Evolutionary conservation across 2,888 invertebrate genomes (phyloP), one percentile per base, ranked within the genome.

Genomic region (Mythimna ferrago): DNA sequence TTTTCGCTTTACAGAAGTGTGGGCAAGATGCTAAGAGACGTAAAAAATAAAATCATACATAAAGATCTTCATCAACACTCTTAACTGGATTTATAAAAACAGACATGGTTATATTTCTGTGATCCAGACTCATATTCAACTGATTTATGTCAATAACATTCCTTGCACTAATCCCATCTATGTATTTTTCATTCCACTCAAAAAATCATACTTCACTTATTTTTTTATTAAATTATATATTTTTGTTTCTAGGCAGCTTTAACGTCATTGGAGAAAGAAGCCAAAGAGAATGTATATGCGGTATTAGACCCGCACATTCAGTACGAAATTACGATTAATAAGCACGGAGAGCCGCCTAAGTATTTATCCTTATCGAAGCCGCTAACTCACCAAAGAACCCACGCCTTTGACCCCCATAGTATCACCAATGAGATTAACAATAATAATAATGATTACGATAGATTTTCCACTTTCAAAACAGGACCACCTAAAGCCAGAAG

Each of bases 221-320:
- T 53, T 61, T 1, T 61, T 44, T 54, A 63, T 35, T 61, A 11
- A 81, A 62, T 41, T 2, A 57, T 35, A 1, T 41, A 16, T 68
- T 76, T 82, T 87, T 86, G 78, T 89, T 88, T 88, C 3, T 90
- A 96, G 96, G 96, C 95, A 91, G 94, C 95, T 89, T 91, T 95
- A 84, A 89, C 94, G 89, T 93, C 96, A 92, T 91, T 96, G 93
- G 96, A 95, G 92, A 94, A 91, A 94, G 94, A 95, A 95, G 96
- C 96, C 94, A 96, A 96, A 95, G 96, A 96, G 91, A 96, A 96
- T 91, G 96, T 96, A 78, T 96, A 96, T 93, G 96, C 96, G 93
- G 95, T 96, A 84, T 88, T 96, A 87, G 96, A 96, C 87, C 96
- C 96, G 91, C 96, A 96, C 92, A 94, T 96, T 90, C 96, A 96